Evolutionary conservation across 1,140 invertebrate genomes (phyloP), one percentile per base, ranked within the genome.

Genomic region (Venustaconcha ellipsiformis): DNA sequence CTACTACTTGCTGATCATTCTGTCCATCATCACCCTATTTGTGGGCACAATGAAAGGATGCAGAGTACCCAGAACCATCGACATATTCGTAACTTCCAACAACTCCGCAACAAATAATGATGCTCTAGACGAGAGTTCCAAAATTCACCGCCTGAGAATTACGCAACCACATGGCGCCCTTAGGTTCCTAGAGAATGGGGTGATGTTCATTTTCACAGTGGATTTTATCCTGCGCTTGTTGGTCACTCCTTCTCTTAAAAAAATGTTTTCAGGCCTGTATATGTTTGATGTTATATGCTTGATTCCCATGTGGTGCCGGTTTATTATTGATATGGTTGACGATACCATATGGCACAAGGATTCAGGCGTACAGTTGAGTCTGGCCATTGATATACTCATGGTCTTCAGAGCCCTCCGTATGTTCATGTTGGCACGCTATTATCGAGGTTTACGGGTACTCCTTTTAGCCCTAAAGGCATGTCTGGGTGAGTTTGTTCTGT

Each of bases 131-230:
- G 37, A 48, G 37, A 48, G 68, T 18, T 68, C 75, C 6, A 77
- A 67, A 64, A 77, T 67, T 14, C 26, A 14, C 15, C 57, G 72
- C 2, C 65, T 26, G 23, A 57, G 72, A 2, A 67, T 69, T 1
- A 77, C 75, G 14, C 70, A 77, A 37, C 70, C 69, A 55, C 76
- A 72, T 15, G 65, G 57, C 15, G 4, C 5, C n/a, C 60, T 80
- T 6, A 48, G 74, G 8, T 37, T 78, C 13, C 18, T 80, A 2
- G 80, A 80, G 70, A 78, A 81, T 58, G 75, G 84, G 48, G 90
- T 90, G 72, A 87, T 90, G 78, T 58, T 87, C 8, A 91, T 88
- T 74, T 90, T 90, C 84, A 86, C 89, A 13, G 14, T 88, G 2
- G 89, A 90, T 63, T 88, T 91, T 69, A 20, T 89, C 1, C 69